Percentiles rank a stretch among this genome's conserved stretches.
Evolutionary conservation across 2,113 vertebrate species (phyloP).

Genomic region (Chamaea fasciata): DNA sequence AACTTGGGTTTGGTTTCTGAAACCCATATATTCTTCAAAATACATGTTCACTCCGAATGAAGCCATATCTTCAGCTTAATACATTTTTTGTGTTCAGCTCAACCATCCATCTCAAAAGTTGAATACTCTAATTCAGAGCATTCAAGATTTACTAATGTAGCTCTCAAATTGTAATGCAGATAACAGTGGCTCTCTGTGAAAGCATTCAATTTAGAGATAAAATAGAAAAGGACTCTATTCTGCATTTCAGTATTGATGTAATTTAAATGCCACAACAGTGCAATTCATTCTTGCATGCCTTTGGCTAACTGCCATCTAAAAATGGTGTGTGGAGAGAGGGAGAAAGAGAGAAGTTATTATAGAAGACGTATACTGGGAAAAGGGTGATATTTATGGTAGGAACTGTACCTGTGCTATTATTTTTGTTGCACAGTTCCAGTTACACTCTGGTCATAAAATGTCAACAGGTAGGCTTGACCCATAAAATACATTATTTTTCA

Average conservation of each 20-base stretch:
- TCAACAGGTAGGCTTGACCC: not conserved
- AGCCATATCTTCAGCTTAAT: conserved; percentile 7
- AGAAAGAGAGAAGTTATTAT: not conserved
- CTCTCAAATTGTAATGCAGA: conserved; percentile 58
- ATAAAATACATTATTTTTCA: not conserved
- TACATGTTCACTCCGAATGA: conserved; percentile 18
- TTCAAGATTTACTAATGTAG: conserved; percentile 60
- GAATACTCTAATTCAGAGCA: conserved; percentile 51
- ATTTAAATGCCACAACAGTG: conserved; percentile 41
- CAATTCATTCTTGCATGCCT: conserved; percentile 39
- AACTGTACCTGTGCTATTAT: not conserved
- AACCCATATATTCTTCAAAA: not conserved
- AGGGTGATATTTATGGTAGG: not conserved
- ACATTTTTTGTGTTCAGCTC: conserved; percentile 31
- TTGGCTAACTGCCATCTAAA: conserved; percentile 15
- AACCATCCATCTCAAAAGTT: conserved; percentile 38
- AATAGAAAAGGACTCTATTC: conserved; percentile 40
- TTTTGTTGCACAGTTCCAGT: not conserved
- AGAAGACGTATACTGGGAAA: not conserved
- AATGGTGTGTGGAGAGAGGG: not conserved
- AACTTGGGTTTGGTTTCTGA: not conserved
- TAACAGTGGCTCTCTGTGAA: conserved; percentile 47
- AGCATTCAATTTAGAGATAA: conserved; percentile 59
- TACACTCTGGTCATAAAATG: not conserved
- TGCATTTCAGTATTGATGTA: conserved; percentile 45